A percentile compares a stretch with the other conserved stretches of the same genome.
phyloP scores from a whole-genome alignment of 2,888 invertebrate genomes.

The Iselma pallidipennis region DNA sequence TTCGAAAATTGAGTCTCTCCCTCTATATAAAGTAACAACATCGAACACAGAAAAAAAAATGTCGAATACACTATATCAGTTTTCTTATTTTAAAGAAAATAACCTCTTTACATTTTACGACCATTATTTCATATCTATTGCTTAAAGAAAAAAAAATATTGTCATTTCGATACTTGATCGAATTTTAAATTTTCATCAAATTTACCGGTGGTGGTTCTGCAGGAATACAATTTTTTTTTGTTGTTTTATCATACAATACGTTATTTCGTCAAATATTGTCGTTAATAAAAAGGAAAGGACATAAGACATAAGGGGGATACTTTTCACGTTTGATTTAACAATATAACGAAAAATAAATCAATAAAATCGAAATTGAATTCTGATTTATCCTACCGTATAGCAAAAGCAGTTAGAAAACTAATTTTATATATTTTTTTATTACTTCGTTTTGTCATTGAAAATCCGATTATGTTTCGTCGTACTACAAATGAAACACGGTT shows the following conservation, averaged over 20 bases:
- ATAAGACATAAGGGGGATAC: neutral
- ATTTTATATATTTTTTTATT: constrained; percentile 35
- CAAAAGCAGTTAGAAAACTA: constrained; percentile 23
- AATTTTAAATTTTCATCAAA: constrained; percentile 2
- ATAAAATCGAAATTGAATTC: constrained; percentile 38
- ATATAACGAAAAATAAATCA: constrained; percentile 31
- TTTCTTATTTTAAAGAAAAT: constrained; percentile 15
- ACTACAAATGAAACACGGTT: too few relatives aligned
- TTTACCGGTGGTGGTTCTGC: neutral
- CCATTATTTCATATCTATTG: neutral
- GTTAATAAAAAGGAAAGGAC: too few relatives aligned
- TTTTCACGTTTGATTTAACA: constrained; percentile 10
- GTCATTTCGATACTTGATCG: neutral
- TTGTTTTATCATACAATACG: too few relatives aligned
- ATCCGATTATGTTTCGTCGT: neutral
- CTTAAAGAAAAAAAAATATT: neutral
- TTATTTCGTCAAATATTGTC: too few relatives aligned
- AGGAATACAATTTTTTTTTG: constrained; percentile 6
- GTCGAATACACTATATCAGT: constrained; percentile 1
- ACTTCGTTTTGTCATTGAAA: constrained; percentile 7
- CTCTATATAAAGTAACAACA: constrained; percentile 26
- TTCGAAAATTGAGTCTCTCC: constrained; percentile 43
- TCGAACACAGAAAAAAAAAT: constrained; percentile 13
- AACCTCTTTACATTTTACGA: constrained; percentile 15
- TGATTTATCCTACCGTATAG: constrained; percentile 33